Evolutionary conservation across 1,140 invertebrate species (phyloP).

Genomic region (Calephelis nemesis): DNA sequence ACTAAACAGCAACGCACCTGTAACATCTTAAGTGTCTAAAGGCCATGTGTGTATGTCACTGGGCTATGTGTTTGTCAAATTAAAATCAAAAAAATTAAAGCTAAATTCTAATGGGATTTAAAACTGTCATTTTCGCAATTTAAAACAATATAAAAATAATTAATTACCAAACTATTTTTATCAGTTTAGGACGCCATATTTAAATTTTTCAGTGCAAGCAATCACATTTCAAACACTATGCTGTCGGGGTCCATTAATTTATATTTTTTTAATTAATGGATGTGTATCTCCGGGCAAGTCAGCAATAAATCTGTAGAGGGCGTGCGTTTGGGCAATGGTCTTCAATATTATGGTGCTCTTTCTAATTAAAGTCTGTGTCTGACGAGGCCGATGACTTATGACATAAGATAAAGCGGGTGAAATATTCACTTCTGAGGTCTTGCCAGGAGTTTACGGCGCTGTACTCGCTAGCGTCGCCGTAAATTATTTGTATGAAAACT

Average conservation of each 20-base stretch:
- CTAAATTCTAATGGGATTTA: too few species aligned
- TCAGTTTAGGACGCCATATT: slow-evolving; percentile 28
- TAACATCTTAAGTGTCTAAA: too few species aligned
- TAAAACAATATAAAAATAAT: too few species aligned
- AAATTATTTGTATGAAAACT: too few species aligned
- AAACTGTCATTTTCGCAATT: too few species aligned
- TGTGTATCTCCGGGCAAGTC: slow-evolving; percentile 66
- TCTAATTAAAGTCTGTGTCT: slow-evolving; percentile 68
- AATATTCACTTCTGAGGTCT: background rate
- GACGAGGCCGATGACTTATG: slow-evolving; percentile 28
- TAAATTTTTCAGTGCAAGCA: slow-evolving; percentile 30
- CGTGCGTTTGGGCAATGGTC: slow-evolving; percentile 61
- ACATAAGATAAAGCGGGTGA: slow-evolving; percentile 23
- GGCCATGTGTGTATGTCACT: too few species aligned
- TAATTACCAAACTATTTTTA: background rate
- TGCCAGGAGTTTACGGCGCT: too few species aligned
- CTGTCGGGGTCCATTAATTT: slow-evolving; percentile 53
- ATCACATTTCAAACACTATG: slow-evolving; percentile 32
- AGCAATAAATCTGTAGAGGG: slow-evolving; percentile 69
- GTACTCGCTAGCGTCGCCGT: too few species aligned
- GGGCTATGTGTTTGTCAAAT: too few species aligned
- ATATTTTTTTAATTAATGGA: slow-evolving; percentile 77
- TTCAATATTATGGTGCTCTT: slow-evolving; percentile 72
- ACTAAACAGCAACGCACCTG: too few species aligned
- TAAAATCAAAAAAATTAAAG: too few species aligned